phyloP scores from a whole-genome alignment of 2,113 vertebrate species.

The Gallinago jamesoni region DNA sequence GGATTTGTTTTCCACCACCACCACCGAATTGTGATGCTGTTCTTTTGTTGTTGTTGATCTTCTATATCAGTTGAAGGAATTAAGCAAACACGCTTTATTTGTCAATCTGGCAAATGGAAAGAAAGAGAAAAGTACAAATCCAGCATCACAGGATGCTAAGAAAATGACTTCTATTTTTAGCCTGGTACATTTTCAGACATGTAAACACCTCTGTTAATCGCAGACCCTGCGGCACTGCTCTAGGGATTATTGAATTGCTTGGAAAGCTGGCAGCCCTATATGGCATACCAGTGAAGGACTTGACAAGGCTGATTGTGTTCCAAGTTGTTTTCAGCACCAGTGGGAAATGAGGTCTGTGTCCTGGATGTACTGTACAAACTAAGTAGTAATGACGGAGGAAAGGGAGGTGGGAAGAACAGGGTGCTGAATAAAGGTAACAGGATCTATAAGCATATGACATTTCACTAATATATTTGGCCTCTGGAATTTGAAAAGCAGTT shows the following conservation, averaged over 20 bases:
- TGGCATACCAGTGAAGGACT: constrained; percentile 42
- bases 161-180: constrained; percentile 61
- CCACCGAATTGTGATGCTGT: neutral
- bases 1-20: neutral
- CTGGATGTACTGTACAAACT: constrained; percentile 44
- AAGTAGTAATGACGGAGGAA: constrained; percentile 10
- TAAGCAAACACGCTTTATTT: neutral
- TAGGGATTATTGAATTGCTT: constrained; percentile 50
- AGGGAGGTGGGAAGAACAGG: neutral
- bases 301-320: constrained; percentile 58
- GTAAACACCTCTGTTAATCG: constrained; percentile 63
- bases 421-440: constrained; percentile 38
- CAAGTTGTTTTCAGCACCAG: constrained; percentile 54
- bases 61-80: neutral
- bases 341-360: constrained; percentile 19
- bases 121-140: constrained; percentile 42
- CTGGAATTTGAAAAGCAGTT: constrained; percentile 48
- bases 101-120: constrained; percentile 27
- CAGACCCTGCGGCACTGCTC: constrained; percentile 42
- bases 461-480: constrained; percentile 22
- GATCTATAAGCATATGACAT: constrained; percentile 50
- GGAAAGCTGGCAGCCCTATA: constrained; percentile 51
- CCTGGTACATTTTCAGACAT: constrained; percentile 55
- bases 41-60: constrained; percentile 13
- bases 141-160: constrained; percentile 48